Evolutionary conservation across 2,797 vertebrate genomes (phyloP), one percentile per base, ranked within the genome.

Genomic region (Malacoctenus gilli): DNA sequence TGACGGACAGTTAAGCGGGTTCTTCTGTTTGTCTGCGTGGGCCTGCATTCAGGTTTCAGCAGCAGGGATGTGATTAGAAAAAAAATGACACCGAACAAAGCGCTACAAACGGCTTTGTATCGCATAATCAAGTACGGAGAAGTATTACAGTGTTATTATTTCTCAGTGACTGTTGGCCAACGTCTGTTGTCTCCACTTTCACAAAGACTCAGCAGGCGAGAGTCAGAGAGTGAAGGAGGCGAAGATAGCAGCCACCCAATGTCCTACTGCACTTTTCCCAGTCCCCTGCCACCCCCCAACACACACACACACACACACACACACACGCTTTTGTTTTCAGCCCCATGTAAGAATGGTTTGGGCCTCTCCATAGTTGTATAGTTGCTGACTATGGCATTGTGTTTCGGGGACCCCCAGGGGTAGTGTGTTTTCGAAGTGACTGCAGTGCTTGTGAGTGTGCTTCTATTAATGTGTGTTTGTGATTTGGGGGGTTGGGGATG

Each of bases 361-460:
- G 76, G 77, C 80, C 84, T 77, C 82, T 84, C 62, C 53, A 48
- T 70, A 61, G 72, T 68, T 79, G 75, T 72, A 80, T 81, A 80
- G 75, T 75, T 75, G 80, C 82, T 81, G 83, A 83, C 82, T 71
- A 42, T 71, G 19, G 72, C 65, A 84, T 85, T 88, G 86, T 90
- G 59, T 77, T 77, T 62, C 59, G 23, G 50, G 44, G 70, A 64
- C 80, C 81, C 84, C 79, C 59, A 64, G 60, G 82, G 75, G 47
- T 34, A n/a, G n/a, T 41, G 72, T 72, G 68, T 68, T 54, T 64
- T 77, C 60, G 46, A 48, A 28, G 36, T 66, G 64, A 71, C 13
- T 30, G 18, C 47, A 44, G 48, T 36, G 41, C 49, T 63, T 59
- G 30, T 56, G 56, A 59, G 38, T 60, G 63, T 64, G 36, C 60